A percentile compares a stretch with the other conserved stretches of the same genome.
These are phyloP conservation scores for Scophthalmus maximus DNA, from an alignment of 2,113 vertebrate species.

Conservation along the genomic window DNA sequence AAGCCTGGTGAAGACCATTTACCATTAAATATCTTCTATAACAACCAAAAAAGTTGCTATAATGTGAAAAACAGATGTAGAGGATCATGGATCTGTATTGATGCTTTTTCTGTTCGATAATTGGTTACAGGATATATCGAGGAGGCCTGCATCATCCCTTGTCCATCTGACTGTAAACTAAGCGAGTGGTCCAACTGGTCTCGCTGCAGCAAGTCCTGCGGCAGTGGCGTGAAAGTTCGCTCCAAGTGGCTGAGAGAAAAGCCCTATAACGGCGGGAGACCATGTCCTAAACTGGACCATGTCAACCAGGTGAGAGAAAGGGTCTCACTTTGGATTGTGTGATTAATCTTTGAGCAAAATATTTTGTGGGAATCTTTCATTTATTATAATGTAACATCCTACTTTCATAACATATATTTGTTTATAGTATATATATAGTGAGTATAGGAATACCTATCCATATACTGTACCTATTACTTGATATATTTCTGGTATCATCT, in stretches of 20 bases:
- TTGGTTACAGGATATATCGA: constrained; percentile 91
- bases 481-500: too few relatives aligned
- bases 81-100: not conserved
- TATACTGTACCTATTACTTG: too few relatives aligned
- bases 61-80: not conserved
- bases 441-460: too few relatives aligned
- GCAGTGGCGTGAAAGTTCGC: constrained; percentile 96
- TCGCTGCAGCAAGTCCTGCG: constrained; percentile 97
- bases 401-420: too few relatives aligned
- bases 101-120: not conserved
- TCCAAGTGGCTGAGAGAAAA: constrained; percentile 99
- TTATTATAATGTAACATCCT: too few relatives aligned
- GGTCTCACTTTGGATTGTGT: not conserved
- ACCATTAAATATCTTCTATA: too few relatives aligned
- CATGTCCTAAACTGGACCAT: constrained; percentile 97
- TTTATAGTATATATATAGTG: too few relatives aligned
- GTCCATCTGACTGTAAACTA: constrained; percentile 97
- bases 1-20: too few relatives aligned
- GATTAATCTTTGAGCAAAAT: not conserved
- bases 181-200: constrained; percentile 99
- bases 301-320: constrained; percentile 94
- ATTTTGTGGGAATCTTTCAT: too few relatives aligned
- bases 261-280: constrained; percentile 95
- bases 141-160: constrained; percentile 97
- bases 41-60: too few relatives aligned